Conservation (phyloP, 2,113 vertebrate species). For the Phoxinus phoxinus region DNA sequence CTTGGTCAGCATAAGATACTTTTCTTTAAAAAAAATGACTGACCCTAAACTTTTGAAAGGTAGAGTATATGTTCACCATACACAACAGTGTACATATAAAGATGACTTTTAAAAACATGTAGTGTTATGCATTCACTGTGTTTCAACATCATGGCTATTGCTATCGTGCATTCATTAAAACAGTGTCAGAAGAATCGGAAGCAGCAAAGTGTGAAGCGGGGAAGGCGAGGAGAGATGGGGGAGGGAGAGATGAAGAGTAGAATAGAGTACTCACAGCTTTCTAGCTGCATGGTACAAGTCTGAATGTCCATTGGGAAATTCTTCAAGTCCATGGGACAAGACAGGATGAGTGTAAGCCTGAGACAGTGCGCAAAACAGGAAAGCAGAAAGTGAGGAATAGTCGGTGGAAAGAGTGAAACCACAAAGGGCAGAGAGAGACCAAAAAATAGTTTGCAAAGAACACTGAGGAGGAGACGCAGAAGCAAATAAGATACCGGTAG, state of each 20-base stretch:
- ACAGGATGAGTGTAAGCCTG: constrained; percentile 85
- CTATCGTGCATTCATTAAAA: not conserved
- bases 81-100: not conserved
- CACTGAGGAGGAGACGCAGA: constrained; percentile 10
- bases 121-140: not conserved
- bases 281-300: constrained; percentile 94
- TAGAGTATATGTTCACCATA: not conserved
- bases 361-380: constrained; percentile 61
- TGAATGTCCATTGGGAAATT: constrained; percentile 98
- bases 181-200: not conserved
- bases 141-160: constrained; percentile 10
- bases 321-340: constrained; percentile 96
- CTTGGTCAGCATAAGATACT: not conserved
- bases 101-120: not conserved
- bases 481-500: no score
- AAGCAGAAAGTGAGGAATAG: constrained; percentile 51
- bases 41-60: not conserved
- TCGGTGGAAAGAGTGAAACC: constrained; percentile 1
- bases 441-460: constrained; percentile 29
- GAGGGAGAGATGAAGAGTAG: constrained; percentile 22
- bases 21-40: not conserved
- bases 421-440: constrained; percentile 40
- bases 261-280: constrained; percentile 88
- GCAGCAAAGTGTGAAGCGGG: constrained; percentile 17
- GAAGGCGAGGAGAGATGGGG: constrained; percentile 4